Evolutionary conservation across 2,797 vertebrate species (phyloP).

Genomic region (Pelodytes ibericus): DNA sequence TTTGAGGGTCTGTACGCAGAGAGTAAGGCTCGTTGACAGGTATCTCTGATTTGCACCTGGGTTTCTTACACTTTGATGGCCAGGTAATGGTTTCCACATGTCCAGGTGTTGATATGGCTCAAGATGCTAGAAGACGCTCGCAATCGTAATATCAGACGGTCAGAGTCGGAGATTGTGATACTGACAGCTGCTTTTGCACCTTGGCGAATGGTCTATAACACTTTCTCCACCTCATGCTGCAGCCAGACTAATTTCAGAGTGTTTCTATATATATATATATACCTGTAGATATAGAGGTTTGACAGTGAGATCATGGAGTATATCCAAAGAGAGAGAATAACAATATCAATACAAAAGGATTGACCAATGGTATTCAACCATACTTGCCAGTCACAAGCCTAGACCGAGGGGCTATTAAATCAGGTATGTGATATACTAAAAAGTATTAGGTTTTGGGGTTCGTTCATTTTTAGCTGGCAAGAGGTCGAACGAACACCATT

Average conservation of each 20-base stretch:
- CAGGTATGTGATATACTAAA: too few species aligned
- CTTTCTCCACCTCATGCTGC: background rate
- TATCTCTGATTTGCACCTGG: conserved; percentile 9
- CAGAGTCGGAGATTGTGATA: background rate
- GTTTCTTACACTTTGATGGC: conserved; percentile 1
- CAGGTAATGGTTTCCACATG: conserved; percentile 27
- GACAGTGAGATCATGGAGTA: too few species aligned
- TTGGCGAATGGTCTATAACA: conserved; percentile 5
- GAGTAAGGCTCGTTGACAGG: conserved; percentile 12
- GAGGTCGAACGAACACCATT: too few species aligned
- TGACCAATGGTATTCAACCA: too few species aligned
- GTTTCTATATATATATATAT: too few species aligned
- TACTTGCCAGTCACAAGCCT: too few species aligned
- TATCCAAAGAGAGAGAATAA: too few species aligned
- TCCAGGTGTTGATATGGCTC: conserved; percentile 24
- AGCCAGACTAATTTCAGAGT: background rate
- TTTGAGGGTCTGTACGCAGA: background rate
- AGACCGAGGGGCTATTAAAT: too few species aligned
- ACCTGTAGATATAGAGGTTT: too few species aligned
- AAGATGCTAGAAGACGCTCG: conserved; percentile 5
- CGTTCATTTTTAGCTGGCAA: too few species aligned
- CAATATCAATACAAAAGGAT: too few species aligned
- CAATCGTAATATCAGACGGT: conserved; percentile 15
- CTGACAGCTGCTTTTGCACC: conserved; percentile 11
- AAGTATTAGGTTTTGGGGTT: too few species aligned